A percentile compares a stretch with the other conserved stretches of the same genome.
phyloP scores from a whole-genome alignment of 2,888 invertebrate species.

The Sinodicranocentrus sp. region DNA sequence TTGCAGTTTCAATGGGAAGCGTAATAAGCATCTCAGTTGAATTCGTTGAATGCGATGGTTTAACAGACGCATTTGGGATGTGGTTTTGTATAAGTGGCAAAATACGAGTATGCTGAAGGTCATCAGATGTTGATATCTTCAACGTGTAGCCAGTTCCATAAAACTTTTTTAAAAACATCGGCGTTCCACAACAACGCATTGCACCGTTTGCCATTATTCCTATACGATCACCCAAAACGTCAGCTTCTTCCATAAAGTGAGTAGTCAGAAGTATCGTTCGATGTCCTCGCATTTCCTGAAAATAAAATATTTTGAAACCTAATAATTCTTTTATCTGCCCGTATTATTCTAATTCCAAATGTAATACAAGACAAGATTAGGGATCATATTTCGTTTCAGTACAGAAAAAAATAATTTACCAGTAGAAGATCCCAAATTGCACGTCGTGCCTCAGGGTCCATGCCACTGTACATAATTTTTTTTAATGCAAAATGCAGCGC shows the following conservation, averaged over 20 bases:
- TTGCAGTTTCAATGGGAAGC: constrained; percentile 79
- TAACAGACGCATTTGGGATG: constrained; percentile 83
- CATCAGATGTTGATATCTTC: constrained; percentile 77
- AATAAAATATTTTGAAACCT: too few relatives aligned
- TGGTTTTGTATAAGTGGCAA: constrained; percentile 80
- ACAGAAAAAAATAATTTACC: constrained; percentile 66
- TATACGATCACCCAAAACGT: constrained; percentile 90
- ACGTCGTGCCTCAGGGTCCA: constrained; percentile 82
- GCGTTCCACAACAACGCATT: constrained; percentile 88
- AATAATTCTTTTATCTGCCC: background rate
- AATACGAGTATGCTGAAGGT: constrained; percentile 78
- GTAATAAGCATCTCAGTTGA: constrained; percentile 69
- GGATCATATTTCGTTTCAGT: background rate
- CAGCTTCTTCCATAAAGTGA: constrained; percentile 95
- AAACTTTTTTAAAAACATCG: constrained; percentile 88
- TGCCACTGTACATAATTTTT: constrained; percentile 76
- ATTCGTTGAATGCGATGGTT: constrained; percentile 51
- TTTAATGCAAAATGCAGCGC: background rate
- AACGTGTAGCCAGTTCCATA: constrained; percentile 83
- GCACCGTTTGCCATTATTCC: constrained; percentile 89
- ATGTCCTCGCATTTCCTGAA: constrained; percentile 81
- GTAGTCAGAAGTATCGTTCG: constrained; percentile 93
- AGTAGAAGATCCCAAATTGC: constrained; percentile 78
- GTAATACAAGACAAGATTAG: too few relatives aligned
- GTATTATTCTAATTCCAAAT: too few relatives aligned